Conservation (phyloP, 1,140 invertebrate genomes). For the Heliothis virescens region DNA sequence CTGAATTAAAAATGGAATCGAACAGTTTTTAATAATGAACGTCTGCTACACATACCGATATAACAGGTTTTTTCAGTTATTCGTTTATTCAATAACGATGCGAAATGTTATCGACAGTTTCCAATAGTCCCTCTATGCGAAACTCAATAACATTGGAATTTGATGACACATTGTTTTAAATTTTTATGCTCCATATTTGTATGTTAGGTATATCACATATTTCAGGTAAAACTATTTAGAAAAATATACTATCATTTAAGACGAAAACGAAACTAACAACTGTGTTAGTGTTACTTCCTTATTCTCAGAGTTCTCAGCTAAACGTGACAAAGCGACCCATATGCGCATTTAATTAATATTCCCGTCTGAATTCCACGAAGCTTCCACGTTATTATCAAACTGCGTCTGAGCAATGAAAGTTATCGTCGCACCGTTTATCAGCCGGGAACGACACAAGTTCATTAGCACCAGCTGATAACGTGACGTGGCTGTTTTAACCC, state of each 20-base stretch:
- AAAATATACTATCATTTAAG: not conserved
- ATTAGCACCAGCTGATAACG: constrained; percentile 43
- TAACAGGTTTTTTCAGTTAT: not conserved
- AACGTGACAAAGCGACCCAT: not conserved
- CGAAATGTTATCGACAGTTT: not conserved
- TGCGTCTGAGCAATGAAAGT: constrained; percentile 12
- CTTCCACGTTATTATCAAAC: not conserved
- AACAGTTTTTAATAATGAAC: constrained; percentile 10
- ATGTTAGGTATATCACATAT: too few relatives aligned
- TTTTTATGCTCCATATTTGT: too few relatives aligned
- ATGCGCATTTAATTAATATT: constrained; percentile 23
- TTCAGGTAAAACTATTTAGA: too few relatives aligned
- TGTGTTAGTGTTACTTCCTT: not conserved
- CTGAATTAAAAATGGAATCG: not conserved
- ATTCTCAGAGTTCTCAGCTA: not conserved
- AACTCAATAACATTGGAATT: too few relatives aligned
- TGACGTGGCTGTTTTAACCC: constrained; percentile 31
- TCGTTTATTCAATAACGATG: not conserved
- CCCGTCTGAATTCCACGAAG: not conserved
- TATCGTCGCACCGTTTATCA: constrained; percentile 32
- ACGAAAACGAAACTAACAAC: not conserved
- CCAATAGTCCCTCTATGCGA: not conserved
- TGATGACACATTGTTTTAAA: too few relatives aligned
- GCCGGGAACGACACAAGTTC: constrained; percentile 25
- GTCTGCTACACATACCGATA: not conserved